A percentile compares a stretch with the other conserved stretches of the same genome.
phyloP scores from a whole-genome alignment of 2,113 vertebrate species.

The cat (Felis catus) region DNA sequence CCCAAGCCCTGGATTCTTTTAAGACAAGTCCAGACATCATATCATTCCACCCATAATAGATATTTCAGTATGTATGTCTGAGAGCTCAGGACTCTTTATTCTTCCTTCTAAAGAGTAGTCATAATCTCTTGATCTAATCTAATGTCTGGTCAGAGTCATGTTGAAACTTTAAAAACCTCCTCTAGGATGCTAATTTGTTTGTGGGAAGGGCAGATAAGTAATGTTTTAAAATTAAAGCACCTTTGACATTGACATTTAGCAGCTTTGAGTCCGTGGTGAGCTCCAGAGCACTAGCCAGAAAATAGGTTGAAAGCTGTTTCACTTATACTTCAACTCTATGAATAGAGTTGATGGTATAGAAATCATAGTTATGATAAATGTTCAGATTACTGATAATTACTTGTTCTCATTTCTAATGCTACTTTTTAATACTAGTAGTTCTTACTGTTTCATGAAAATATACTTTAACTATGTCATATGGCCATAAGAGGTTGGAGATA shows the following conservation, averaged over 20 bases:
- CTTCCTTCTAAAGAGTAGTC: background rate
- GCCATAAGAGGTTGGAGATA: background rate
- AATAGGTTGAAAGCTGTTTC: background rate
- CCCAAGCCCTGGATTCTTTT: background rate
- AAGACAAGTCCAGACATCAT: background rate
- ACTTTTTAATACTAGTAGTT: background rate
- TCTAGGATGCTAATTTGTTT: background rate
- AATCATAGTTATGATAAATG: background rate
- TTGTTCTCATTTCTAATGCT: background rate
- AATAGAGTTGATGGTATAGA: background rate
- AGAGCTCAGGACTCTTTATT: background rate
- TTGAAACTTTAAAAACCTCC: background rate
- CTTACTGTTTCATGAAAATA: background rate
- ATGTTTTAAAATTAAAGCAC: background rate
- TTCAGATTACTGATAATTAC: background rate
- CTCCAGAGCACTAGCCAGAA: background rate
- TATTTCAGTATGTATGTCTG: background rate
- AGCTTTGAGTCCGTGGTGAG: background rate
- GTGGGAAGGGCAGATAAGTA: background rate
- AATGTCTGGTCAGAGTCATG: background rate
- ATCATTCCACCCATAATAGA: background rate
- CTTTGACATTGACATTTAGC: conserved; percentile 39
- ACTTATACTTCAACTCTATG: background rate
- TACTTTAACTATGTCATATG: background rate
- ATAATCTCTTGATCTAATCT: background rate